phyloP scores from a whole-genome alignment of 2,888 invertebrate genomes.

The Cephus runcator region DNA sequence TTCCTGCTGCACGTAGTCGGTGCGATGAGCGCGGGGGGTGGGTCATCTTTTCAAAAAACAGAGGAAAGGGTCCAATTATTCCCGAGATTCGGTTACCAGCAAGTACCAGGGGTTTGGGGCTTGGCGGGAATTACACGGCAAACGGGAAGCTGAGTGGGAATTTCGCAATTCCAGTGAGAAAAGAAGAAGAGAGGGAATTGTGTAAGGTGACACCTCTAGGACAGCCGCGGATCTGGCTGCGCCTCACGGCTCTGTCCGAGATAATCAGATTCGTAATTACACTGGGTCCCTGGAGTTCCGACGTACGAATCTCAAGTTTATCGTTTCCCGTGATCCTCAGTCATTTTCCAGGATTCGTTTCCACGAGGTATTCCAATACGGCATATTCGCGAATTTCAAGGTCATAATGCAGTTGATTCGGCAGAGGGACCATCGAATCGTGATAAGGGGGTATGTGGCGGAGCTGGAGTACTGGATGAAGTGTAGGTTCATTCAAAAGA shows the following conservation, averaged over 20 bases:
- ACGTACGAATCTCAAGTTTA: too few relatives aligned
- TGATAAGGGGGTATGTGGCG: too few relatives aligned
- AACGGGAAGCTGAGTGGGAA: conserved; percentile 1
- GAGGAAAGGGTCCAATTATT: conserved; percentile 45
- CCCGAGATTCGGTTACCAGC: conserved; percentile 44
- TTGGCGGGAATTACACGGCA: conserved; percentile 1
- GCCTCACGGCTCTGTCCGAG: conserved; percentile 54
- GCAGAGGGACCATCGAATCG: too few relatives aligned
- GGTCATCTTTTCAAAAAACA: neutral
- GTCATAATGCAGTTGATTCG: too few relatives aligned
- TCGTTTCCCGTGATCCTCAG: too few relatives aligned
- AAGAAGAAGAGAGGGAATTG: conserved; percentile 36
- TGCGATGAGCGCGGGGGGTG: neutral
- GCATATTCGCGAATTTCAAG: too few relatives aligned
- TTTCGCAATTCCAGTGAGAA: conserved; percentile 22
- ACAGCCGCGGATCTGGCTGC: conserved; percentile 49
- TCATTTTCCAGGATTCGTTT: too few relatives aligned
- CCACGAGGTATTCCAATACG: too few relatives aligned
- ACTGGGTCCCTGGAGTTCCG: too few relatives aligned
- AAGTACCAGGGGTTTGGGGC: conserved; percentile 23
- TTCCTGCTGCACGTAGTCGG: too few relatives aligned
- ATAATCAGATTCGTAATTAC: conserved; percentile 60
- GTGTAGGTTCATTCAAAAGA: too few relatives aligned
- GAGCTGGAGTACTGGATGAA: too few relatives aligned
- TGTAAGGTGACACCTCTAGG: conserved; percentile 60